Base-by-base conservation (phyloP, 2,113 vertebrate species). In the Hippocampus guttulatus region DNA sequence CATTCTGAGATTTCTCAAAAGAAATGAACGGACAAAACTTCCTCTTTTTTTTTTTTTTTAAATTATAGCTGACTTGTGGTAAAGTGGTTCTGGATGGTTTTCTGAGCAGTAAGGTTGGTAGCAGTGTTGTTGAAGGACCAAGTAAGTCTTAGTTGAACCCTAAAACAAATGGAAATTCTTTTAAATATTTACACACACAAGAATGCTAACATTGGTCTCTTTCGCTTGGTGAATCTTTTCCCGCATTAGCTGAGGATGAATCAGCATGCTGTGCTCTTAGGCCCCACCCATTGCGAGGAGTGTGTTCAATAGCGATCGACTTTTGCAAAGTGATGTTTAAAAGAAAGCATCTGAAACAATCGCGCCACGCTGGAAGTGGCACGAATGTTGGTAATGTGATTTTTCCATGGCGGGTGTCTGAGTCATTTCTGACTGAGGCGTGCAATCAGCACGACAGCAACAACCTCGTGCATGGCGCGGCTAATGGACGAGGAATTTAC, bases 111-210 rank as follows among this genome's bases (percentile, higher is more conserved):
- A 54, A 54, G 9, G 6, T 51, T 51, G 21, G 52, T 54, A 54
- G 2, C 21, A 5, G 1, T 49, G 47, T 16, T 49, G 16, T 49
- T 18, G 47, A 49, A 49, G 16, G 47, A 49, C 21, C 52, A 40
- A 40, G 33, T n/a, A 61, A 61, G 9, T 21, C 40, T 63, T 40
- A 63, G 18, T 40, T 63, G 6, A 25, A 47, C 64, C 8, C n/a
- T 25, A 27, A 71, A 64, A 60, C 49, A 25, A 47, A 63, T 18
- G 21, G 40, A 4, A 38, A 38, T 64, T 78, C 21, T 45, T 70
- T 64, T 66, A 89, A 90, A 87, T 78, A 87, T 87, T 85, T 87
- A 74, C 63, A 69, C 45, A 70, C 0, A 1, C 7, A 60, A 55
- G 70, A 81, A 70, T 80, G 8, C n/a, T 20, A 27, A 55, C 51